Base-by-base conservation (phyloP, 2,797 vertebrate genomes). In the Myotis daubentonii region DNA sequence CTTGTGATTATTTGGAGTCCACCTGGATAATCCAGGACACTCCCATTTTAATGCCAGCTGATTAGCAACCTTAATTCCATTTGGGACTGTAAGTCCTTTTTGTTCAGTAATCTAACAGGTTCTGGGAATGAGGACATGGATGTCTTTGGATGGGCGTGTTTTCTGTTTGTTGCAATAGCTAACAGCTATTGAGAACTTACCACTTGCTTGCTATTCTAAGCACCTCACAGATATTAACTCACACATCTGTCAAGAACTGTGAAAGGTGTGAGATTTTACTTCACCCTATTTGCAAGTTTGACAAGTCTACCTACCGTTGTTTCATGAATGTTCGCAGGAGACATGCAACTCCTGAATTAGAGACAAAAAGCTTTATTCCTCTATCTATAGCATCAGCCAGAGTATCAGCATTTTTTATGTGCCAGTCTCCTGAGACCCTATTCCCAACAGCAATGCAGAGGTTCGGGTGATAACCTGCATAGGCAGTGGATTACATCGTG, bases 241-340 rank as follows among this genome's bases (percentile, higher is more conserved):
- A 16, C 30, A 57, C 11, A 44, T 33, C 53, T 71, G 75, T 92
- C 44, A 82, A 65, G 38, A 92, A 76, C 62, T 74, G 8, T 55
- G 36, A 75, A 49, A 38, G 53, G 17, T 65, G 44, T 91, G 60
- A 87, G 60, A 72, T 79, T 80, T 96, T 93, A n/a, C 38, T 30
- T 84, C 72, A 84, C 7, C 5, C 4, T 75, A 5, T 60, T 51
- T 92, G 13, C 33, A 94, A 70, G 20, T 41, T 92, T 75, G 79
- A 30, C 44, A 74, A 38, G 30, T 82, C 33, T 86, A 38, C 8
- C 20, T 57, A 13, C 2, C 3, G 17, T 83, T 68, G 5, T 94
- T 96, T 75, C 41, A 33, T 82, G n/a, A 84, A 88, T 70, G 17
- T 38, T 88, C 22, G 8, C 7, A 25, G 49, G 66, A 85, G 57